phyloP scores from a whole-genome alignment of 2,888 invertebrate species.

The Xanthorhoe designata region DNA sequence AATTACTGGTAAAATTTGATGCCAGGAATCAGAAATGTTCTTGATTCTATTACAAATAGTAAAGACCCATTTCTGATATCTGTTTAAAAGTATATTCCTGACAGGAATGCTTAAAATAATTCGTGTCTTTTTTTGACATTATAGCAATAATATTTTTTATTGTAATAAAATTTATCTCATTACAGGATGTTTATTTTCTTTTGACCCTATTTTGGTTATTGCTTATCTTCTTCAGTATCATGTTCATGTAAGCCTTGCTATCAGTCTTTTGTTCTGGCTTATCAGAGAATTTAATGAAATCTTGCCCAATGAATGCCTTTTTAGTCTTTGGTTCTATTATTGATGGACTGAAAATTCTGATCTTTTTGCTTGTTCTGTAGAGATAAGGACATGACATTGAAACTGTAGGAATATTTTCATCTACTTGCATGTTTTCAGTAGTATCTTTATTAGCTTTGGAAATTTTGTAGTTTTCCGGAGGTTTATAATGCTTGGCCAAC shows the following conservation, averaged over 20 bases:
- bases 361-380: slow-evolving; percentile 66
- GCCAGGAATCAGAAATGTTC: slow-evolving; percentile 59
- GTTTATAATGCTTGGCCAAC: slow-evolving; percentile 53
- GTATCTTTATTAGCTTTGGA: slow-evolving; percentile 12
- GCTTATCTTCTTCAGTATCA: slow-evolving; percentile 72
- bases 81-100: slow-evolving; percentile 62
- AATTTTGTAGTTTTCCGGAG: slow-evolving; percentile 31
- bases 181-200: slow-evolving; percentile 58
- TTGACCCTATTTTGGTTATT: slow-evolving; percentile 74
- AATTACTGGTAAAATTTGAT: slow-evolving; percentile 62
- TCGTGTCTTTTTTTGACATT: slow-evolving; percentile 79
- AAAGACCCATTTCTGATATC: slow-evolving; percentile 57
- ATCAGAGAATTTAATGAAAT: slow-evolving; percentile 65
- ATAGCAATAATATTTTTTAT: slow-evolving; percentile 65
- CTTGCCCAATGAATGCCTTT: slow-evolving; percentile 65
- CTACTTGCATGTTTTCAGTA: slow-evolving; percentile 39
- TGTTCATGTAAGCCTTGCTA: slow-evolving; percentile 65
- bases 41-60: slow-evolving; percentile 45
- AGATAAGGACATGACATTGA: slow-evolving; percentile 57
- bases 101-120: slow-evolving; percentile 69
- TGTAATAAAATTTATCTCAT: slow-evolving; percentile 47
- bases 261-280: slow-evolving; percentile 48
- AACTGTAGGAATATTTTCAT: slow-evolving; percentile 15
- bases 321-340: slow-evolving; percentile 37
- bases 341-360: slow-evolving; percentile 68